Evolutionary conservation across 2,113 vertebrate genomes (phyloP).

Genomic region (Brienomyrus longianalis): DNA sequence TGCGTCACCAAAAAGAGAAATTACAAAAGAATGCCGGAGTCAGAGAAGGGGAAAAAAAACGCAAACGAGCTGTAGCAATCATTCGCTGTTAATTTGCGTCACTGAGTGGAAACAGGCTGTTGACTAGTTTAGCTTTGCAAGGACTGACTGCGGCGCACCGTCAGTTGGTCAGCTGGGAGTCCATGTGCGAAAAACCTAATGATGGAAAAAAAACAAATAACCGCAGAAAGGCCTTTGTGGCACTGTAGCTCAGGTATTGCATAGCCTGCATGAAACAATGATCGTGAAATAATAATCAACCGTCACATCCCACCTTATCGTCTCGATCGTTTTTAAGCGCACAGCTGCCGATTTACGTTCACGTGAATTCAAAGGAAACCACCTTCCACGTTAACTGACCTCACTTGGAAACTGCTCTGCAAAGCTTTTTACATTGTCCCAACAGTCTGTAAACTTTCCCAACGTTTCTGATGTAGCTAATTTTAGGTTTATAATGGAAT

Average conservation of each 20-base stretch:
- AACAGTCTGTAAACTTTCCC: background rate
- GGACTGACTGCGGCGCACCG: background rate
- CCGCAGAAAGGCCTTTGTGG: background rate
- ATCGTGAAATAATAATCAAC: background rate
- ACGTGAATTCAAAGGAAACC: background rate
- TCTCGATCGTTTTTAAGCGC: background rate
- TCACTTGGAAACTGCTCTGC: background rate
- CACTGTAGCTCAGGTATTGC: background rate
- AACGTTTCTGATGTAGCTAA: background rate
- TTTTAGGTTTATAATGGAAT: background rate
- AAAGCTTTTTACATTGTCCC: background rate
- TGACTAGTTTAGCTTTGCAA: background rate
- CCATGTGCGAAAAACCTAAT: background rate
- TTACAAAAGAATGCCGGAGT: background rate
- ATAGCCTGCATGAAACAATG: background rate
- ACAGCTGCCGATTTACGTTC: background rate
- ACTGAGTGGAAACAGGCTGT: constrained; percentile 8
- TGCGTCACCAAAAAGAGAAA: background rate
- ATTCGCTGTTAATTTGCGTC: background rate
- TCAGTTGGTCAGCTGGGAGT: background rate
- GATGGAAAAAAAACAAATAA: background rate
- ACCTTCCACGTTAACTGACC: background rate
- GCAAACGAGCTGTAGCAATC: background rate
- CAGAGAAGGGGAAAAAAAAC: background rate
- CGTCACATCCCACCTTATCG: background rate